phyloP scores from a whole-genome alignment of 2,888 invertebrate species.

The Calameuta idolon region DNA sequence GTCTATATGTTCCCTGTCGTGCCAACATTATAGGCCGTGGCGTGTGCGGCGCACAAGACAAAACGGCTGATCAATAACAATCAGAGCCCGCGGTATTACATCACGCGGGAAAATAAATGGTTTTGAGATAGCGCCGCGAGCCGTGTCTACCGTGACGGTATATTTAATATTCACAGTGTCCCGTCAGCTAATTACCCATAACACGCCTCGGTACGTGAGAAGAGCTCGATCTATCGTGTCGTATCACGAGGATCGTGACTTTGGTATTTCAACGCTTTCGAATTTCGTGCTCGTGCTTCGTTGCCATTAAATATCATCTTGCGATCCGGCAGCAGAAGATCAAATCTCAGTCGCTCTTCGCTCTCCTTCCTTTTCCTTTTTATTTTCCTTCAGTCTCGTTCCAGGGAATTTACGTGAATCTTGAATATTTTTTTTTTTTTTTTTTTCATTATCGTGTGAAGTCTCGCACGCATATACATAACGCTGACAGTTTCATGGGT shows the following conservation, averaged over 20 bases:
- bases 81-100: slow-evolving; percentile 47
- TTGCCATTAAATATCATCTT: not conserved
- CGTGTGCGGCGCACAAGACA: slow-evolving; percentile 38
- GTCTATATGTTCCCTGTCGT: slow-evolving; percentile 62
- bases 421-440: not conserved
- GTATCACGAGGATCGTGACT: not conserved
- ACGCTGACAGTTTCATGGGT: not conserved
- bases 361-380: not conserved
- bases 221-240: slow-evolving; percentile 1
- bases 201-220: slow-evolving; percentile 5
- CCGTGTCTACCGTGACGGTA: slow-evolving; percentile 12
- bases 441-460: not conserved
- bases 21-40: slow-evolving; percentile 56
- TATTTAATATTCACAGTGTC: slow-evolving; percentile 6
- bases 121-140: slow-evolving; percentile 32
- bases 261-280: not conserved
- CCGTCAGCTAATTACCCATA: slow-evolving; percentile 6
- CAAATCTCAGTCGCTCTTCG: not conserved
- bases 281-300: not conserved
- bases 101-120: slow-evolving; percentile 34
- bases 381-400: not conserved
- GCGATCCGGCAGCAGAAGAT: not conserved
- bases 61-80: slow-evolving; percentile 64
- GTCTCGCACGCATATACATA: not conserved
- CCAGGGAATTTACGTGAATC: not conserved